Conservation (phyloP, 2,797 vertebrate genomes). For the Nyctibius grandis region DNA sequence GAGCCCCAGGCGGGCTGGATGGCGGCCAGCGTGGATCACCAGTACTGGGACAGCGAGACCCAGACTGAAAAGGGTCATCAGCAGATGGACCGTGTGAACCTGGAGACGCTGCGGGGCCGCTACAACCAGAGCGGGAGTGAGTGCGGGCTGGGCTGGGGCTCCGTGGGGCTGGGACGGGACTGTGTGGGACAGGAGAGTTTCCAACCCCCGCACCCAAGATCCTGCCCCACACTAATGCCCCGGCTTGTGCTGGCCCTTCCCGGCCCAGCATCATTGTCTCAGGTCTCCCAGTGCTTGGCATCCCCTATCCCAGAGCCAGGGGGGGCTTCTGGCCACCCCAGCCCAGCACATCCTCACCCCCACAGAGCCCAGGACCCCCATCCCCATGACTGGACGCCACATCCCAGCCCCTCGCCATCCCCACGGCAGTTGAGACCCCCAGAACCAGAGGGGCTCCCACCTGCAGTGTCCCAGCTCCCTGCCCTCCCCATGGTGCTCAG, state of each 20-base stretch:
- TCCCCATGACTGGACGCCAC: no score
- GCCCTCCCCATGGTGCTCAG: neutral
- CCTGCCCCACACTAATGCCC: neutral
- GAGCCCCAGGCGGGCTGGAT: no score
- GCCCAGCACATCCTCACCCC: no score
- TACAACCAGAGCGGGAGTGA: neutral
- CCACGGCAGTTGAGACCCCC: neutral
- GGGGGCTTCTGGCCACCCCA: no score
- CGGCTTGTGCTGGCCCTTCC: neutral
- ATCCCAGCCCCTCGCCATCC: no score
- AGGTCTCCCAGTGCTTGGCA: neutral
- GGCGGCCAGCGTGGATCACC: fast-evolving
- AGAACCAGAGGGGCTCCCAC: no score
- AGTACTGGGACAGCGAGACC: fast-evolving
- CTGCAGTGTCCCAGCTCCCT: neutral
- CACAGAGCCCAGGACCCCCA: no score
- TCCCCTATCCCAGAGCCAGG: neutral
- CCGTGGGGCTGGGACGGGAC: neutral
- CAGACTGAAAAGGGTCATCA: fast-evolving
- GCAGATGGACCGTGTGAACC: fast-evolving
- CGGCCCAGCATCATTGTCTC: neutral
- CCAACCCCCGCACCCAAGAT: neutral
- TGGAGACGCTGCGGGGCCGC: fast-evolving
- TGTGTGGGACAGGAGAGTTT: neutral
- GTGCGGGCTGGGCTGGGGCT: neutral